Conservation (phyloP, 2,113 vertebrate genomes). For the Apaloderma vittatum region DNA sequence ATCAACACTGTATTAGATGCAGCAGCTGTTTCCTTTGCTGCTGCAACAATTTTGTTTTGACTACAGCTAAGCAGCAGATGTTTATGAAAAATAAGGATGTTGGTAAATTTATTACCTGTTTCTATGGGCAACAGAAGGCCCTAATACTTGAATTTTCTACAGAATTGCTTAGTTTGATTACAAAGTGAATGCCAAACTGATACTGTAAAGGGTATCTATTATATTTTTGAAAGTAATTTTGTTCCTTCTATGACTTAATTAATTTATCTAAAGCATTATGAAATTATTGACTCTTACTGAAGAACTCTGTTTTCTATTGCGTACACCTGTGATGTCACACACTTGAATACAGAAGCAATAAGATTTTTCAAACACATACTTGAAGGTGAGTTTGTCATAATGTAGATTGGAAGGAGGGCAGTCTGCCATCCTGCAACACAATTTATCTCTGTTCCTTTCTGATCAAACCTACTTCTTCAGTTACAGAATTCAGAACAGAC, state of each 20-base stretch:
- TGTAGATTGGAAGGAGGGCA: background rate
- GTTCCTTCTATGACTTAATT: background rate
- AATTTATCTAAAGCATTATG: background rate
- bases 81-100: background rate
- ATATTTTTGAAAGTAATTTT: background rate
- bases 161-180: background rate
- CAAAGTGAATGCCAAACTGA: background rate
- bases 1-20: background rate
- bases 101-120: constrained; percentile 14
- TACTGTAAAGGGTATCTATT: background rate
- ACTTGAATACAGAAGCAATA: background rate
- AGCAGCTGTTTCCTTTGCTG: constrained; percentile 19
- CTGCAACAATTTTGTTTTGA: constrained; percentile 18
- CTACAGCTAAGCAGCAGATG: constrained; percentile 6
- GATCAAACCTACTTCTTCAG: background rate
- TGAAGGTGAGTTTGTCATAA: background rate
- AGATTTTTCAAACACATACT: background rate
- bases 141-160: background rate
- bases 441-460: background rate
- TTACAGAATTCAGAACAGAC: background rate
- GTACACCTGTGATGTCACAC: background rate
- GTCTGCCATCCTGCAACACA: background rate
- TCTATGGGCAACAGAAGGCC: background rate
- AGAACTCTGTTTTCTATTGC: background rate
- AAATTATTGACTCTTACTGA: background rate